Conservation (phyloP, 2,797 vertebrate species). For the Tragopan temminckii region DNA sequence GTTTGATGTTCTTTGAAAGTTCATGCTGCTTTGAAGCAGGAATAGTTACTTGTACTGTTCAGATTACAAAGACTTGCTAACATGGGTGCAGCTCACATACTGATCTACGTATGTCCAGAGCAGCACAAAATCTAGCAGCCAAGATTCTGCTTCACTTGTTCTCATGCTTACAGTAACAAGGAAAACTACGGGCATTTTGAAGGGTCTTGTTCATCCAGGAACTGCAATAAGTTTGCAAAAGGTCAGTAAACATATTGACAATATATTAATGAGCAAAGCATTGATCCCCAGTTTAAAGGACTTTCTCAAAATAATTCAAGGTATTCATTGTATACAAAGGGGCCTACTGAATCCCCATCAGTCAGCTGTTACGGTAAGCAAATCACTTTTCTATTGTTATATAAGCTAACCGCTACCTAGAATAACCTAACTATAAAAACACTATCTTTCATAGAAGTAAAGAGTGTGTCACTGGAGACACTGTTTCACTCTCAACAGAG, state of each 20-base stretch:
- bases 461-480: not conserved
- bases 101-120: not conserved
- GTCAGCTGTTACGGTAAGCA: not conserved
- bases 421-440: not conserved
- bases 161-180: not conserved
- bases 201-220: not conserved
- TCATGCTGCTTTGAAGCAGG: conserved; percentile 30
- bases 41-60: not conserved
- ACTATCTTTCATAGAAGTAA: not conserved
- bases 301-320: not conserved
- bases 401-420: not conserved
- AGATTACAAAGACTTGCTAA: conserved; percentile 21
- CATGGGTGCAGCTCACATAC: not conserved
- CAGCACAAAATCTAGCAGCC: not conserved
- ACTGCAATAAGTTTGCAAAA: not conserved
- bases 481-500: not conserved
- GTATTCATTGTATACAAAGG: not conserved
- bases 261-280: not conserved
- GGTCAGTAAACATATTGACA: not conserved
- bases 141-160: not conserved
- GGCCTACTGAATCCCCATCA: not conserved
- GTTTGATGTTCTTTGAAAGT: conserved; percentile 49
- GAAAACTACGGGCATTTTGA: not conserved
- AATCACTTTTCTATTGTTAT: not conserved
- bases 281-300: not conserved